These are phyloP conservation scores for Haliclona indistincta DNA, from an alignment of 37 sponge, comb jelly and placozoan species.

Conservation along the genomic window DNA sequence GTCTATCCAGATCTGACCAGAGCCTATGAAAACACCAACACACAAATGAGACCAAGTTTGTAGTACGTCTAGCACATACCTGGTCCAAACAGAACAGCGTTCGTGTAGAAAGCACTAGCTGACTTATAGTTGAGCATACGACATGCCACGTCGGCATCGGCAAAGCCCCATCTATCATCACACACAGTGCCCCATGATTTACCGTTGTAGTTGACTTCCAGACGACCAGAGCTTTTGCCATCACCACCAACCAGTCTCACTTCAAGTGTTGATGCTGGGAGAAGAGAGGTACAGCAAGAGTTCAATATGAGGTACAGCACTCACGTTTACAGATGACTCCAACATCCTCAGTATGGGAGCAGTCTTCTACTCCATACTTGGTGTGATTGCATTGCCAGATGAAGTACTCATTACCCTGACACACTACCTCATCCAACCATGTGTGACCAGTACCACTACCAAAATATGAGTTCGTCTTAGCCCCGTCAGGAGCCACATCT, in stretches of 20 bases:
- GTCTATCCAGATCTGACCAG: constrained; percentile 55
- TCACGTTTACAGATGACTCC: constrained; percentile 41
- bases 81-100: neutral
- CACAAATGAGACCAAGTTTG: too few relatives aligned
- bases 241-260: constrained; percentile 16
- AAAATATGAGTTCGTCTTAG: constrained; percentile 9
- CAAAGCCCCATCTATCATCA: constrained; percentile 51
- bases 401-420: constrained; percentile 13
- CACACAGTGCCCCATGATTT: constrained; percentile 68
- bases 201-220: constrained; percentile 67
- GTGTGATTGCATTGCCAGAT: constrained; percentile 7
- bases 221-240: constrained; percentile 26
- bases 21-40: constrained; percentile 15
- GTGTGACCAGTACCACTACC: constrained; percentile 62
- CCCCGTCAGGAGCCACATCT: neutral
- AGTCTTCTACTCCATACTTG: constrained; percentile 18
- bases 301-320: neutral
- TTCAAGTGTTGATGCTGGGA: neutral
- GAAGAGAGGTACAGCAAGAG: neutral
- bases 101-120: neutral
- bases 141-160: constrained; percentile 62
- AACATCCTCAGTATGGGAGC: constrained; percentile 50
- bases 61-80: neutral
- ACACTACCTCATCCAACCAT: constrained; percentile 54
- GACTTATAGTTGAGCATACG: constrained; percentile 36